Evolutionary conservation across 2,113 vertebrate species (phyloP), one percentile per base, ranked within the genome.

Genomic region (Promerops cafer): DNA sequence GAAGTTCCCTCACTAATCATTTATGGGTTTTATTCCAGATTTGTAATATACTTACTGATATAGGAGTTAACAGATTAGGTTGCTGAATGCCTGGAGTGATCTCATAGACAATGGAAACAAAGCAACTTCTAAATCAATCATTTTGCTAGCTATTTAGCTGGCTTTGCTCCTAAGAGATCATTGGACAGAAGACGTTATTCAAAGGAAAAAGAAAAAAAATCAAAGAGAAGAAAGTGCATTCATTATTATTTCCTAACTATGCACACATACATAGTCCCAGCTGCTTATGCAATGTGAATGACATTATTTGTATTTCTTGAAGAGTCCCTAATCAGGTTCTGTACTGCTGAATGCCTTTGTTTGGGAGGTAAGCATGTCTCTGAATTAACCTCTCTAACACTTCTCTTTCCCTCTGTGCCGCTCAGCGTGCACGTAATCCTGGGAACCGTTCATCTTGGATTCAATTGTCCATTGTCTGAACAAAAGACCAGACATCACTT

Each of bases 91-190:
- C 91, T 93, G 74, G 83, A 75, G 66, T 94, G 92, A 87, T 96
- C 83, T 85, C 30, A 76, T 39, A 94, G 88, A 96, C 94, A 96
- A 80, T 88, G 64, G 91, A 95, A 97, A 93, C 89, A 93, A 94
- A 97, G 30, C 77, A 70, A 94, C 87, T 94, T 93, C 83, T 95
- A 95, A 96, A 96, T 98, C 91, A 97, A 88, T 95, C 93, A 96
- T 94, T 53, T 90, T 94, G 61, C 78, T 90, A 77, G 37, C 76
- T 86, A 70, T 93, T 94, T 96, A 96, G 47, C 45, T 80, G 65
- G 65, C 70, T 94, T 91, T 78, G 61, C 83, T 94, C 66, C 59
- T 90, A 77, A 96, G 68, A 96, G 84, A 90, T 95, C 70, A 82
- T 65, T 90, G 90, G 61, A 96, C 64, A 91, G 45, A 39, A 91